Base-by-base conservation (phyloP, 2,888 invertebrate species). In the Cerceris rybyensis region DNA sequence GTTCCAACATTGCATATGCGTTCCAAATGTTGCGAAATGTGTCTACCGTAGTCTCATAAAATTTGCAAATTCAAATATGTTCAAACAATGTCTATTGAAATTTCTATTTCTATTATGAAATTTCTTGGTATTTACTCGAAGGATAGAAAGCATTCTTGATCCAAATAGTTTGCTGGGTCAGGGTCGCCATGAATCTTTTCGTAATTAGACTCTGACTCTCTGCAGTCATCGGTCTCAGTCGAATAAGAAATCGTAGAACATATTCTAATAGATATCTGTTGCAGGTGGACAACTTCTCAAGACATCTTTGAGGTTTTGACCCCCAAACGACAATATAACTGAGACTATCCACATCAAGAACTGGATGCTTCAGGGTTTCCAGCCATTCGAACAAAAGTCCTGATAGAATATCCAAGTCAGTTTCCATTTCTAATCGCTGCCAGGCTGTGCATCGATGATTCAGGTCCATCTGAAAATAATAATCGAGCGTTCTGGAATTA, bases 321-420 rank as follows among this genome's bases (percentile, higher is more conserved):
- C 95, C 94, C 75, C 95, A 92, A 0, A 94, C 93, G 0, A 96
- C 95, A 65, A 97, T 94, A 66, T 94, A 93, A 69, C 95, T 95
- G 57, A 97, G 93, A 88, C 96, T 95, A 66, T 96, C 95, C 39
- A 94, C 93, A 80, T 94, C 94, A 16, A 97, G 90, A 43, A 96
- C 93, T 0, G 96, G 96, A 69, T 93, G 93, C 93, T 96, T 95
- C 59, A 97, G 92, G 17, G 95, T 95, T 88, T 97, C 96, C 67
- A 97, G 90, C 97, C 97, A 97, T 83, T 96, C 95, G 91, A 95
- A 96, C 50, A 97, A 92, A 6, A 97, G 91, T 0, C 94, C 94
- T 0, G 95, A 93, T 52, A 97, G 90, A 16, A 96, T 93, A 9
- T 93, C 92, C 2, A 96, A 88, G 88, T 94, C 93, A 69, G 94